phyloP scores from a whole-genome alignment of 2,888 invertebrate species.

The Hemaris fuciformis region DNA sequence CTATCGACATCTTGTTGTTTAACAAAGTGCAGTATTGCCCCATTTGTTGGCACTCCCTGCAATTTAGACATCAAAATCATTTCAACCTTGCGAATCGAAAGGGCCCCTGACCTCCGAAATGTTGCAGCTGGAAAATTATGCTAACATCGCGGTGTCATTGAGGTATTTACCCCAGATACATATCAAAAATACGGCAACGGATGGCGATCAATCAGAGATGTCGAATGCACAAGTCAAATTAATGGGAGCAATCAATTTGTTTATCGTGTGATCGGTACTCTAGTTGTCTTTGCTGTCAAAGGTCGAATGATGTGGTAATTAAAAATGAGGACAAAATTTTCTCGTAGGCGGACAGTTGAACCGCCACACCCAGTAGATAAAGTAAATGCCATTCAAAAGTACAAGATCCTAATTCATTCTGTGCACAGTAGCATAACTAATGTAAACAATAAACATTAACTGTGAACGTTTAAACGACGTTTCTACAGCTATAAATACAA shows the following conservation, averaged over 20 bases:
- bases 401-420: background rate
- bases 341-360: background rate
- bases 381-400: background rate
- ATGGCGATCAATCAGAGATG: constrained; percentile 43
- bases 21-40: constrained; percentile 1
- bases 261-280: background rate
- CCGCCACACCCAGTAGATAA: background rate
- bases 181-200: constrained; percentile 29
- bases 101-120: constrained; percentile 3
- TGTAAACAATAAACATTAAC: constrained; percentile 1
- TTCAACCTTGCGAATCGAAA: constrained; percentile 10
- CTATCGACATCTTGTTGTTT: background rate
- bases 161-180: constrained; percentile 39
- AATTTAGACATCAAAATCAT: constrained; percentile 3
- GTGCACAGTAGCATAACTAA: background rate
- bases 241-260: constrained; percentile 25
- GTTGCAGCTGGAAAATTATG: background rate
- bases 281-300: background rate
- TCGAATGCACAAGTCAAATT: constrained; percentile 29
- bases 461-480: background rate
- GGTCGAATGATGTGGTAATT: background rate
- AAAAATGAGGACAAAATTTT: background rate
- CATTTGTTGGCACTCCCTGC: constrained; percentile 1
- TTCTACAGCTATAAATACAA: no score
- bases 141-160: constrained; percentile 5